These are phyloP conservation scores for Musca vetustissima DNA, from an alignment of 1,140 invertebrate species.

Conservation along the genomic window DNA sequence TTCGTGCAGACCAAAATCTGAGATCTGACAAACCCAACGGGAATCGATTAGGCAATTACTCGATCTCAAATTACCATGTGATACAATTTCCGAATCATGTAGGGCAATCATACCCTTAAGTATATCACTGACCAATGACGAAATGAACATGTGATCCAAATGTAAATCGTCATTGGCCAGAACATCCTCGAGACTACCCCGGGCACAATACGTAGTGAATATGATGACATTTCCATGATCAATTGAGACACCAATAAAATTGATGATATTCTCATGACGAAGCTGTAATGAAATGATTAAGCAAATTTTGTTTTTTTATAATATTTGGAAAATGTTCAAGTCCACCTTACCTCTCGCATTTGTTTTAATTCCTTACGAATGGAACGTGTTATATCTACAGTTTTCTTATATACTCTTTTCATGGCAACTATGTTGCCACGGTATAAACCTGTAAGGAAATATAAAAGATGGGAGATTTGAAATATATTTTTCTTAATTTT, in stretches of 20 bases:
- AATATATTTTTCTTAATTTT: too few relatives aligned
- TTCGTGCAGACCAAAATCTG: conserved; percentile 76
- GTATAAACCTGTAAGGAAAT: conserved; percentile 65
- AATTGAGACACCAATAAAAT: conserved; percentile 79
- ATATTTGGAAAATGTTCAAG: not conserved
- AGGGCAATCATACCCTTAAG: conserved; percentile 83
- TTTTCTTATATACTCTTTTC: conserved; percentile 74
- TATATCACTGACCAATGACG: conserved; percentile 88
- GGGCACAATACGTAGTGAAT: conserved; percentile 75
- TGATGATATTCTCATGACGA: conserved; percentile 81
- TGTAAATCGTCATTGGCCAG: conserved; percentile 89
- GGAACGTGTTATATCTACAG: conserved; percentile 78
- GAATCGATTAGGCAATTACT: conserved; percentile 87
- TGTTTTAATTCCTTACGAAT: conserved; percentile 85
- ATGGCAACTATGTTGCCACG: conserved; percentile 82
- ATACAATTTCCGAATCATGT: conserved; percentile 74
- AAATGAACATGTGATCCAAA: conserved; percentile 91
- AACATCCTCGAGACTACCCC: conserved; percentile 88
- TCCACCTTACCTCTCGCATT: conserved; percentile 59
- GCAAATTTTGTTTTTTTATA: not conserved
- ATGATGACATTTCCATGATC: conserved; percentile 73
- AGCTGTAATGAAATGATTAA: conserved; percentile 58
- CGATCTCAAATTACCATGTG: conserved; percentile 79
- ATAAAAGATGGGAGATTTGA: too few relatives aligned
- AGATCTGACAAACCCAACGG: conserved; percentile 83